These are phyloP conservation scores for Alosa sapidissima DNA, from an alignment of 2,797 vertebrate genomes.

Conservation along the genomic window DNA sequence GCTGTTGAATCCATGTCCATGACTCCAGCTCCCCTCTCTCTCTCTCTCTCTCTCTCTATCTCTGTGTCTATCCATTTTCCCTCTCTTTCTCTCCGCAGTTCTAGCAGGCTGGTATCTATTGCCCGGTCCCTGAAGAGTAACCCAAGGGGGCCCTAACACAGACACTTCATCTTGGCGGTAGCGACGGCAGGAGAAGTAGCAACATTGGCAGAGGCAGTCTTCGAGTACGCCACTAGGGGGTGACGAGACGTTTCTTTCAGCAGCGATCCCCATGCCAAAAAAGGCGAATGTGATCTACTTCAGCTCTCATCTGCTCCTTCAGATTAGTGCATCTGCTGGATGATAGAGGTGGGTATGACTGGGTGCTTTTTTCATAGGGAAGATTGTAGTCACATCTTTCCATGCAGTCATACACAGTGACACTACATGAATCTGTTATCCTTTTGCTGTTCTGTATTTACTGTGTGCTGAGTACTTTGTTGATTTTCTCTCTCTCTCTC, in stretches of 20 bases:
- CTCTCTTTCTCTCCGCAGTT: background rate
- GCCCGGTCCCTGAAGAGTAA: background rate
- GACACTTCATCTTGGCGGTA: conserved; percentile 1
- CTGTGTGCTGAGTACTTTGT: background rate
- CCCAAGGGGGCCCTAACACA: conserved; percentile 5
- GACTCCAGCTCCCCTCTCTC: background rate
- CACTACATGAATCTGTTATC: background rate
- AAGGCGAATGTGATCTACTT: conserved; percentile 16
- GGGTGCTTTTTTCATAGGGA: background rate
- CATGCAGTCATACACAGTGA: background rate
- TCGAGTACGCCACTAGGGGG: background rate
- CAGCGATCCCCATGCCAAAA: background rate
- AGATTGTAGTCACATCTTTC: background rate
- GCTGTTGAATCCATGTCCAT: background rate
- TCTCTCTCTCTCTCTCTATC: background rate
- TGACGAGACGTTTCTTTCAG: conserved; percentile 21
- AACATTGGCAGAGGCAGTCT: background rate
- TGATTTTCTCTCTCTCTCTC: background rate
- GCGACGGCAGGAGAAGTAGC: background rate
- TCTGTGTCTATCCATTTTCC: background rate
- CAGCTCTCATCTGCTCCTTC: background rate
- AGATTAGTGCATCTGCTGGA: conserved; percentile 11
- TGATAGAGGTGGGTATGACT: conserved; percentile 12
- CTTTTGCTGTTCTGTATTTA: background rate
- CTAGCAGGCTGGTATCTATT: background rate